These are phyloP conservation scores for Herpailurus yagouaroundi DNA, from an alignment of 2,113 vertebrate genomes.

Conservation along the genomic window DNA sequence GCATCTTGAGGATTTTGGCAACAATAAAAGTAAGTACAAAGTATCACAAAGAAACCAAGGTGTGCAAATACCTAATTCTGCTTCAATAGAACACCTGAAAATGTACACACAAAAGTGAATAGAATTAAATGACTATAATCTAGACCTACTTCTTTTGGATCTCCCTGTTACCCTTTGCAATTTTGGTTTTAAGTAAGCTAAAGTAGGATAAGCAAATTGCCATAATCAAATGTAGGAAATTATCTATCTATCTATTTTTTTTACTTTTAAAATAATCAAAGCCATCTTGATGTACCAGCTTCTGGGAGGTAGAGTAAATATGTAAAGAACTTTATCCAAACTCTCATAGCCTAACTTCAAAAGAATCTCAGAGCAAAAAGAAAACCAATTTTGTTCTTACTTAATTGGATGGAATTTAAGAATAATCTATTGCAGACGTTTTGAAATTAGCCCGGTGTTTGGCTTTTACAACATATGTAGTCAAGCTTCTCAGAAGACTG, in stretches of 20 bases:
- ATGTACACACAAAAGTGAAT: background rate
- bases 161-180: background rate
- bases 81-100: background rate
- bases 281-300: background rate
- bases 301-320: background rate
- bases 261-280: background rate
- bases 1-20: constrained; percentile 34
- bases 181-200: background rate
- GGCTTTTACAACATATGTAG: background rate
- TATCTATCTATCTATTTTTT: background rate
- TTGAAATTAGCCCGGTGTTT: constrained; percentile 17
- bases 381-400: constrained; percentile 44
- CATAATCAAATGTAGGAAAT: background rate
- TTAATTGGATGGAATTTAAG: constrained; percentile 47
- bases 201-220: background rate
- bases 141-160: background rate
- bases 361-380: background rate
- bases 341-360: background rate
- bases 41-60: background rate
- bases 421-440: background rate
- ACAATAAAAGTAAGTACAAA: background rate
- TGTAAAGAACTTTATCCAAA: background rate
- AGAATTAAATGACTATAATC: background rate
- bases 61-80: background rate
- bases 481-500: background rate